Evolutionary conservation across 2,113 vertebrate species (phyloP).

Genomic region (western clawed frog (Xenopus tropicalis)): UCB_Xtro_10.0 CM004450.2:108332501-108333000

Average conservation of each 20-base stretch:
- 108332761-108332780: not conserved
- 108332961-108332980: slow-evolving; percentile 25
- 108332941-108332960: slow-evolving; percentile 39
- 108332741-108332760: not conserved
- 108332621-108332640: not conserved
- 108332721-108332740: not conserved
- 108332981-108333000: slow-evolving; percentile 24
- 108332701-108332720: not conserved
- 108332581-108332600: not conserved
- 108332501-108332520: no score
- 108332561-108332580: no score
- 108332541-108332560: no score
- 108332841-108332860: slow-evolving; percentile 40
- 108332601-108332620: not conserved
- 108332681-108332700: not conserved
- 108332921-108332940: slow-evolving; percentile 36
- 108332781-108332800: not conserved
- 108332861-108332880: slow-evolving; percentile 41
- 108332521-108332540: no score
- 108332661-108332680: not conserved
- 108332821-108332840: slow-evolving; percentile 14
- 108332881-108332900: slow-evolving; percentile 41
- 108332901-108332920: slow-evolving; percentile 42
- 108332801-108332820: slow-evolving; percentile 6
- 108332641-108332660: not conserved